Percentiles rank a stretch among this genome's conserved stretches.
phyloP scores from a whole-genome alignment of 2,888 invertebrate genomes.

The Gonocerus acuteangulatus region DNA sequence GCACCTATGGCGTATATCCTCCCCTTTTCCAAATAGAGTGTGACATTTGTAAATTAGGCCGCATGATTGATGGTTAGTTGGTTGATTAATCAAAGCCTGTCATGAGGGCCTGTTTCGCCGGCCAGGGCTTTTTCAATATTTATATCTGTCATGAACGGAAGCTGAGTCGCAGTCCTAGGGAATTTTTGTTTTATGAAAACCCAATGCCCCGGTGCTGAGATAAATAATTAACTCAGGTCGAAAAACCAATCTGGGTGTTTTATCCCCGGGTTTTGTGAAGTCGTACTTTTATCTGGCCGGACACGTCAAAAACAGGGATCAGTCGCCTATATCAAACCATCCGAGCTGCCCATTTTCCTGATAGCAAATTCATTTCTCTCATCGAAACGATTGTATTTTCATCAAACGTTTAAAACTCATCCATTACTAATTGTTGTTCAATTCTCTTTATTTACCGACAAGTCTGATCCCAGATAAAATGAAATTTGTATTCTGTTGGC shows the following conservation, averaged over 20 bases:
- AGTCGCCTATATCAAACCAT: background rate
- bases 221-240: conserved; percentile 23
- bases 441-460: background rate
- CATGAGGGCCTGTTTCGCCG: conserved; percentile 10
- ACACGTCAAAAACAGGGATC: conserved; percentile 13
- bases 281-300: conserved; percentile 8
- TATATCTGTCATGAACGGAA: conserved; percentile 14
- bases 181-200: conserved; percentile 20
- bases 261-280: conserved; percentile 6
- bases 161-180: background rate
- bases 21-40: conserved; percentile 23
- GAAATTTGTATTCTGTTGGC: background rate
- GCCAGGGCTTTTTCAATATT: conserved; percentile 23
- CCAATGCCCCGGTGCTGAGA: conserved; percentile 1
- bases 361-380: too few species aligned
- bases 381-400: background rate
- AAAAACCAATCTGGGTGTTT: conserved; percentile 23
- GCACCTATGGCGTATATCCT: conserved; percentile 17
- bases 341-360: too few species aligned
- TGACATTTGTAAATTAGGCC: conserved; percentile 27
- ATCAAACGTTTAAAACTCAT: background rate
- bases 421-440: background rate
- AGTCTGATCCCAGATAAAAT: background rate
- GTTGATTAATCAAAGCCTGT: conserved; percentile 22
- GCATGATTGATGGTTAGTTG: conserved; percentile 19